Evolutionary conservation across 2,113 vertebrate species (phyloP).

Genomic region (Nesoenas mayeri): DNA sequence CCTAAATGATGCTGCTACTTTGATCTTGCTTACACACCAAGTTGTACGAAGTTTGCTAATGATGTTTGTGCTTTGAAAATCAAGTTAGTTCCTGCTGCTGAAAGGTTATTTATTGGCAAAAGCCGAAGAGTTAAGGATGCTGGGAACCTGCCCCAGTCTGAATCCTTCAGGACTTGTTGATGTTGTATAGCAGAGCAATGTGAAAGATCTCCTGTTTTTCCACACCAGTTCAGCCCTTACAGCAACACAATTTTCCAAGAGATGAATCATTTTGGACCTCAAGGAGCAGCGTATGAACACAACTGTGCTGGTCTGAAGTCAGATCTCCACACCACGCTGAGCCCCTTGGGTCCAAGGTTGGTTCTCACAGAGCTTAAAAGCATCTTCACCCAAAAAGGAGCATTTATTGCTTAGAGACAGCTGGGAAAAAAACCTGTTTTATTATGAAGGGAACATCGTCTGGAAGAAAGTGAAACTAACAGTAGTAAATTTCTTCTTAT

Average conservation of each 20-base stretch:
- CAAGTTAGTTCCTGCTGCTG: not conserved
- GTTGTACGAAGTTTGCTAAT: not conserved
- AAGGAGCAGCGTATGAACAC: not conserved
- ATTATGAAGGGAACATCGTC: not conserved
- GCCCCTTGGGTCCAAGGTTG: not conserved
- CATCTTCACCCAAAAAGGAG: not conserved
- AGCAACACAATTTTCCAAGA: not conserved
- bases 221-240: not conserved
- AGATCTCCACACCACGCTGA: not conserved
- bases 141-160: not conserved
- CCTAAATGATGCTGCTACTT: not conserved
- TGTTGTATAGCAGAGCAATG: not conserved
- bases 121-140: not conserved
- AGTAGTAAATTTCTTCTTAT: not conserved
- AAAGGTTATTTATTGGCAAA: not conserved
- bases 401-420: not conserved
- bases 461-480: not conserved
- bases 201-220: not conserved
- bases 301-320: not conserved
- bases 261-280: not conserved
- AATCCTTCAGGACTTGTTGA: not conserved
- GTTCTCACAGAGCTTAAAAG: not conserved
- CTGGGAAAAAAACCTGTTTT: not conserved
- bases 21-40: not conserved
- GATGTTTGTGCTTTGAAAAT: not conserved